phyloP scores from a whole-genome alignment of 2,888 invertebrate species.

The Papilio demoleus region DNA sequence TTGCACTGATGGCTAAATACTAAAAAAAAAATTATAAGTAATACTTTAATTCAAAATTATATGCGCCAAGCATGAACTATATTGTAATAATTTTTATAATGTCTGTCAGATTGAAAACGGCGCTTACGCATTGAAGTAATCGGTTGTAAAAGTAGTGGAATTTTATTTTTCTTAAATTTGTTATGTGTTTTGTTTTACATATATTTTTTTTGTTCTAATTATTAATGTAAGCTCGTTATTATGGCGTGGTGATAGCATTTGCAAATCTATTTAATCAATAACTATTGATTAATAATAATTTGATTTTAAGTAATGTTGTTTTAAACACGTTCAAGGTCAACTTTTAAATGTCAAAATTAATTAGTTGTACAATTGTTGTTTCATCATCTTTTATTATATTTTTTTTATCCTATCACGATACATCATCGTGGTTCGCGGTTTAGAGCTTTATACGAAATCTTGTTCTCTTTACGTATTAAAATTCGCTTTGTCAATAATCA shows the following conservation, averaged over 20 bases:
- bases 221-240: not conserved
- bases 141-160: too few species aligned
- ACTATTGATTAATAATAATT: not conserved
- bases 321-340: not conserved
- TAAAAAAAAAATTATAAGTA: too few species aligned
- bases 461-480: not conserved
- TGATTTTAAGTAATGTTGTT: not conserved
- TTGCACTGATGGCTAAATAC: too few species aligned
- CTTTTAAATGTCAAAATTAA: slow-evolving; percentile 7
- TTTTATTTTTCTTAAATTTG: too few species aligned
- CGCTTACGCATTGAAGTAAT: too few species aligned
- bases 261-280: not conserved
- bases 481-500: not conserved
- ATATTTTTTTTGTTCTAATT: not conserved
- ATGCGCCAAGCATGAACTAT: too few species aligned
- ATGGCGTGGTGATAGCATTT: not conserved
- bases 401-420: not conserved
- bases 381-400: not conserved
- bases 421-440: not conserved
- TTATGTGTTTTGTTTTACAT: not conserved
- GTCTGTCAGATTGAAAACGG: too few species aligned
- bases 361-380: not conserved
- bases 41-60: too few species aligned
- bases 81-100: too few species aligned
- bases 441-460: not conserved